These are phyloP conservation scores for Amniataba percoides DNA, from an alignment of 2,797 vertebrate species.

Conservation along the genomic window DNA sequence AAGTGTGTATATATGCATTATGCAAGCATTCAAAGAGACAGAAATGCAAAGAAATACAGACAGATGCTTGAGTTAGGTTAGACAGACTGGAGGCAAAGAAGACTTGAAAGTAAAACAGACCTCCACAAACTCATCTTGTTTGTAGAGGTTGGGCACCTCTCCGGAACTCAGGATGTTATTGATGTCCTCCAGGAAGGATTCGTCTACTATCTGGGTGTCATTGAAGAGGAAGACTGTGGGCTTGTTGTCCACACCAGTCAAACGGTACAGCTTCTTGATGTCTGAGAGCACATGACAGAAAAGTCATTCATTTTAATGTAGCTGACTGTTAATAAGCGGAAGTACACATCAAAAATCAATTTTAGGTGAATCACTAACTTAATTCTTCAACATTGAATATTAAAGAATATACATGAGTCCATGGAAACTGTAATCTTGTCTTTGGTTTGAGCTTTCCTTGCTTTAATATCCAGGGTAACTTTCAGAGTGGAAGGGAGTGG, in stretches of 20 bases:
- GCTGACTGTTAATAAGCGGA: background rate
- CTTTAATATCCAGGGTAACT: background rate
- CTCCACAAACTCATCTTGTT: conserved; percentile 91
- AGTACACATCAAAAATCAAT: background rate
- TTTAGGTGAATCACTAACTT: background rate
- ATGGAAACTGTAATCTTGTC: background rate
- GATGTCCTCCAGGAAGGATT: conserved; percentile 92
- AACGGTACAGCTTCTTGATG: conserved; percentile 90
- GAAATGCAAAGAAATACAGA: background rate
- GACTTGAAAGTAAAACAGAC: conserved; percentile 65
- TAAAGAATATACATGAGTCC: background rate
- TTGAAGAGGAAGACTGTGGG: conserved; percentile 91
- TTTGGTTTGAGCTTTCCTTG: background rate
- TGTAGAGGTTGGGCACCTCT: conserved; percentile 93
- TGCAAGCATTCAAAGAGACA: background rate
- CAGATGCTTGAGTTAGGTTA: background rate
- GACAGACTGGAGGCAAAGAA: background rate
- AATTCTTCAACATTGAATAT: background rate
- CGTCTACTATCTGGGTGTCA: conserved; percentile 90
- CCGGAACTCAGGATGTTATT: conserved; percentile 94
- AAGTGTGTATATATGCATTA: background rate
- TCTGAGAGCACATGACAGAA: conserved; percentile 77
- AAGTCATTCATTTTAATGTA: background rate
- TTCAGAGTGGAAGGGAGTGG: background rate
- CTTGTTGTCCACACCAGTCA: conserved; percentile 89